Percentiles rank a stretch among this genome's conserved stretches.
These are phyloP conservation scores for Danaus melanippus DNA, from an alignment of 1,140 invertebrate species.

Conservation along the genomic window DNA sequence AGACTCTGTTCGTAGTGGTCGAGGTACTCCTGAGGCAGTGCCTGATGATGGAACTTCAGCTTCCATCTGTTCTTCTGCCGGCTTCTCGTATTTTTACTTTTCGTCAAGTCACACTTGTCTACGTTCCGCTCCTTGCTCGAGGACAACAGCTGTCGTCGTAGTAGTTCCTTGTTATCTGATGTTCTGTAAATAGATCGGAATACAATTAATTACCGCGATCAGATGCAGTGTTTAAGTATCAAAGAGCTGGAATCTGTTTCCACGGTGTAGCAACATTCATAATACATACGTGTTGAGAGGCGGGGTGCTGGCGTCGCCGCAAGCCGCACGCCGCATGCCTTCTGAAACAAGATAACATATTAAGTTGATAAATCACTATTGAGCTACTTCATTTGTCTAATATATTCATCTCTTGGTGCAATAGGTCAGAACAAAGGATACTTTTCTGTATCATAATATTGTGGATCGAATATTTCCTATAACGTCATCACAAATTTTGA, in stretches of 20 bases:
- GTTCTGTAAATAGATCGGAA: constrained; percentile 30
- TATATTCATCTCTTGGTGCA: no score
- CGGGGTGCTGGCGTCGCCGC: constrained; percentile 51
- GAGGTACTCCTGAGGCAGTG: constrained; percentile 83
- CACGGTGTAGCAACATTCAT: no score
- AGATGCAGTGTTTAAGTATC: no score
- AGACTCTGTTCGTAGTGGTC: constrained; percentile 84
- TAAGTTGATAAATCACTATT: neutral
- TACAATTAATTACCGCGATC: no score
- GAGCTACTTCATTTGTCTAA: no score
- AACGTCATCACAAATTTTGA: no score
- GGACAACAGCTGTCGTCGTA: constrained; percentile 56
- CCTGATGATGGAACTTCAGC: constrained; percentile 87
- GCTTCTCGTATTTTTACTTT: constrained; percentile 58
- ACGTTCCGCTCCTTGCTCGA: constrained; percentile 45
- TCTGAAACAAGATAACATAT: constrained; percentile 45
- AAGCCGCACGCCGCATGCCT: constrained; percentile 63
- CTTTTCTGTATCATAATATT: no score
- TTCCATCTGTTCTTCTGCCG: constrained; percentile 81
- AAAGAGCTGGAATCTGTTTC: no score
- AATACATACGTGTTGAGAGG: constrained; percentile 12
- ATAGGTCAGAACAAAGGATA: no score
- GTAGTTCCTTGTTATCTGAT: constrained; percentile 59
- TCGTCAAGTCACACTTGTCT: constrained; percentile 38
- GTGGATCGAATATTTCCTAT: no score